Evolutionary conservation across 2,113 vertebrate genomes (phyloP).

Genomic region (Gallinago paraguaiae): DNA sequence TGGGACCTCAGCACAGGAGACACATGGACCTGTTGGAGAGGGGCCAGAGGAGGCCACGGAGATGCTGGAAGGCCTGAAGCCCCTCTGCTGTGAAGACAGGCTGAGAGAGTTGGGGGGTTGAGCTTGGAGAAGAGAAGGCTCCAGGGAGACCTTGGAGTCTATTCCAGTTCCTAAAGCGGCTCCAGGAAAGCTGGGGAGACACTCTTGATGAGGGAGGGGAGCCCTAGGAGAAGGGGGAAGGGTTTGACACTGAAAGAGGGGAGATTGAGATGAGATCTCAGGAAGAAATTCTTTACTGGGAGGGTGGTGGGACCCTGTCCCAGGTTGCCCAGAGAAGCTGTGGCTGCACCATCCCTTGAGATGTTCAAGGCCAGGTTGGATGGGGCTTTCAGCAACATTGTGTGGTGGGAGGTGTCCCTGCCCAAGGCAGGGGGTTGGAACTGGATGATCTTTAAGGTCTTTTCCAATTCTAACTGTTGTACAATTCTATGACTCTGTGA

Average conservation of each 20-base stretch:
- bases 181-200: too few species aligned
- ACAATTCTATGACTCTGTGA: neutral
- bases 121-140: too few species aligned
- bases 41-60: too few species aligned
- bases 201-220: neutral
- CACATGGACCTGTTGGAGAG: too few species aligned
- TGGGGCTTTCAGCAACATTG: neutral
- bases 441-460: neutral
- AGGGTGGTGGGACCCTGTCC: neutral
- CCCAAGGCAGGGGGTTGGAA: neutral
- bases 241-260: neutral
- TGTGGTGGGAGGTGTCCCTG: neutral
- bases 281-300: neutral
- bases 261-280: neutral
- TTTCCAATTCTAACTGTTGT: neutral
- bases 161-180: too few species aligned
- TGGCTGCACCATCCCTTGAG: neutral
- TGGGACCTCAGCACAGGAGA: neutral
- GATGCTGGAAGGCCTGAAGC: too few species aligned
- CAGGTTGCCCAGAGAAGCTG: neutral
- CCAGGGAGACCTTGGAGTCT: too few species aligned
- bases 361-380: neutral
- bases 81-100: too few species aligned
- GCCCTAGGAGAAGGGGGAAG: neutral
- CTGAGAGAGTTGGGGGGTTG: too few species aligned